phyloP scores from a whole-genome alignment of 2,888 invertebrate species.

The Amphipyra berbera region DNA sequence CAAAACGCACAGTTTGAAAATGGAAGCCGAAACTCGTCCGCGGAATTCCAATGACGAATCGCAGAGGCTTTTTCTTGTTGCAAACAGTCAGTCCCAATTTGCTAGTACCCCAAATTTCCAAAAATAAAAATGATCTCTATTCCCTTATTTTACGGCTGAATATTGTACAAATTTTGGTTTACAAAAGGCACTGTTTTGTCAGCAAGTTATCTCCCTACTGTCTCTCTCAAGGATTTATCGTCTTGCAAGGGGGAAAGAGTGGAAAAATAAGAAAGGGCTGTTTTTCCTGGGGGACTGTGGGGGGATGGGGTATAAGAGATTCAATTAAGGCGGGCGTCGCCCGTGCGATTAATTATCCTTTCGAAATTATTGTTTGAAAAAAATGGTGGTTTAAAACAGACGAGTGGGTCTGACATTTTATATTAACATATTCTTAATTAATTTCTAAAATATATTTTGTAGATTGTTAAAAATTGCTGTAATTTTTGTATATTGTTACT shows the following conservation, averaged over 20 bases:
- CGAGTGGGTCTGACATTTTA: slow-evolving; percentile 33
- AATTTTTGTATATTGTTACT: too few relatives aligned
- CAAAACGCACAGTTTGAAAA: slow-evolving; percentile 80
- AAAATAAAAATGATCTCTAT: slow-evolving; percentile 35
- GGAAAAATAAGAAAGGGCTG: slow-evolving; percentile 89
- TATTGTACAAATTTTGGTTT: slow-evolving; percentile 21
- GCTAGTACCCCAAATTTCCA: slow-evolving; percentile 24
- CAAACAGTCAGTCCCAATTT: slow-evolving; percentile 65
- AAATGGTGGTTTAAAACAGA: slow-evolving; percentile 49
- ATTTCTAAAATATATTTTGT: neutral
- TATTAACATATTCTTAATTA: slow-evolving; percentile 12
- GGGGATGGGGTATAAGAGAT: slow-evolving; percentile 76
- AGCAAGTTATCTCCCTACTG: slow-evolving; percentile 85
- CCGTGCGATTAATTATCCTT: slow-evolving; percentile 87
- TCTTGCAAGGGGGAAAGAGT: slow-evolving; percentile 84
- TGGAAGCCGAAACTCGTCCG: slow-evolving; percentile 82
- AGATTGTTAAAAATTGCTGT: too few relatives aligned
- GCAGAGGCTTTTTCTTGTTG: slow-evolving; percentile 88
- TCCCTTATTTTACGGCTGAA: neutral
- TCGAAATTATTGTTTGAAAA: slow-evolving; percentile 74
- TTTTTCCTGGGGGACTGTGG: slow-evolving; percentile 84
- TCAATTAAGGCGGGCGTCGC: slow-evolving; percentile 85
- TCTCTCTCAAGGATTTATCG: slow-evolving; percentile 89
- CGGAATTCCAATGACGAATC: slow-evolving; percentile 89
- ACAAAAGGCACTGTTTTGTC: slow-evolving; percentile 53